Percentiles rank a stretch among this genome's conserved stretches.
Evolutionary conservation across 2,797 vertebrate species (phyloP).

Genomic region (Rhinella marina): DNA sequence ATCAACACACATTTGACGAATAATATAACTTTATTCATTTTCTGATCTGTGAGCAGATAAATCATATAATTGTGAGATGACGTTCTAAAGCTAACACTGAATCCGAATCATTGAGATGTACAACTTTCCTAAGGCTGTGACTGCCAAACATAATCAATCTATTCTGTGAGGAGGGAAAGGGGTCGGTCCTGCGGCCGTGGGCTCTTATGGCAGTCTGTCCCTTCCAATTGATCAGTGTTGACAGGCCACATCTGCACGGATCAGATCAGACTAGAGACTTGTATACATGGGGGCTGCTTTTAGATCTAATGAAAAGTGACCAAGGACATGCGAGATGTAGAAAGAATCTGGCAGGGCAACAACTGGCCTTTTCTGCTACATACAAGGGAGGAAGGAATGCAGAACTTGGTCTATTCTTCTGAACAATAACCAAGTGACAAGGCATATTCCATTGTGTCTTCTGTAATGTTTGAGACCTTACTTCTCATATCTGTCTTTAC

Average conservation of each 20-base stretch:
- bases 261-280: conserved; percentile 49
- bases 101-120: conserved; percentile 21
- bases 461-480: not conserved
- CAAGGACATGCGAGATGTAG: conserved; percentile 24
- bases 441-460: not conserved
- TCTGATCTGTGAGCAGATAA: not conserved
- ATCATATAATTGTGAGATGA: not conserved
- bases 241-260: conserved; percentile 53
- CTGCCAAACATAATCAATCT: conserved; percentile 52
- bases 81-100: not conserved
- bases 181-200: conserved; percentile 23
- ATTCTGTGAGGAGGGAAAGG: not conserved
- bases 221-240: conserved; percentile 44
- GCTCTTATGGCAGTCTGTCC: conserved; percentile 41
- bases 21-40: not conserved
- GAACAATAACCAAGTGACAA: conserved; percentile 17
- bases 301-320: conserved; percentile 49
- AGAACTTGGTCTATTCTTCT: not conserved
- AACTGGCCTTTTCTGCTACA: conserved; percentile 46
- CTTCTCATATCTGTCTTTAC: not conserved
- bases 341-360: conserved; percentile 35
- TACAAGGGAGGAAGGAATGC: not conserved
- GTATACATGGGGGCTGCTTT: not conserved
- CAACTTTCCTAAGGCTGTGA: conserved; percentile 6
- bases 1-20: not conserved